These are phyloP conservation scores for Phymorhynchus buccinoides DNA, from an alignment of 1,140 invertebrate genomes.

Conservation along the genomic window DNA sequence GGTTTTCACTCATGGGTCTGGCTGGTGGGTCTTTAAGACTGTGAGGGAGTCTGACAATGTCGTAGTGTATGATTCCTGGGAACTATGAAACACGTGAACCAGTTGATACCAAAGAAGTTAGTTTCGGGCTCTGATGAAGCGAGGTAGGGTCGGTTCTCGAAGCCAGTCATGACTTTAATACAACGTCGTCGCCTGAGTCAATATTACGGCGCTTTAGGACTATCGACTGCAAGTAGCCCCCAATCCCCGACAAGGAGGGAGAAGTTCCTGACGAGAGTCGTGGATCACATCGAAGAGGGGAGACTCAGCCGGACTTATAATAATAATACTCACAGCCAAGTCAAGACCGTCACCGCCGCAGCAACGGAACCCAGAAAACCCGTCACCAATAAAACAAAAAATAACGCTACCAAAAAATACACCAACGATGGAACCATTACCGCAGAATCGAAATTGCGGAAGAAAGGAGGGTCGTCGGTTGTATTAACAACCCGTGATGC, in stretches of 20 bases:
- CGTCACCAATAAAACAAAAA: background rate
- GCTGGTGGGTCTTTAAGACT: no score
- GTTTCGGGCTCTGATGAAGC: no score
- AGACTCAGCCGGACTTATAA: background rate
- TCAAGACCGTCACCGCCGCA: no score
- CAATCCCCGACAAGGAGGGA: background rate
- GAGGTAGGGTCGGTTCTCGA: no score
- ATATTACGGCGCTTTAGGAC: no score
- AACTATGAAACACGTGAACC: no score
- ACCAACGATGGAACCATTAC: background rate
- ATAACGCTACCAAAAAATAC: background rate
- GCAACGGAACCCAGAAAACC: background rate
- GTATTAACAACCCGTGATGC: background rate
- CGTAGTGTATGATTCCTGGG: no score
- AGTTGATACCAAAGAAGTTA: no score
- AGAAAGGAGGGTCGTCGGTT: background rate
- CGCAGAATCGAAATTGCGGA: background rate
- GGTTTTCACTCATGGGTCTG: no score
- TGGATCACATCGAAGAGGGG: background rate
- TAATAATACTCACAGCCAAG: background rate
- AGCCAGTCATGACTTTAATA: background rate
- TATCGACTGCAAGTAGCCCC: no score
- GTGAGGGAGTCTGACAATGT: no score
- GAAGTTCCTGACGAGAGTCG: slow-evolving; percentile 1
- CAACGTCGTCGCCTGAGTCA: no score